phyloP scores from a whole-genome alignment of 2,797 vertebrate genomes.

The Ispidina lecontei region DNA sequence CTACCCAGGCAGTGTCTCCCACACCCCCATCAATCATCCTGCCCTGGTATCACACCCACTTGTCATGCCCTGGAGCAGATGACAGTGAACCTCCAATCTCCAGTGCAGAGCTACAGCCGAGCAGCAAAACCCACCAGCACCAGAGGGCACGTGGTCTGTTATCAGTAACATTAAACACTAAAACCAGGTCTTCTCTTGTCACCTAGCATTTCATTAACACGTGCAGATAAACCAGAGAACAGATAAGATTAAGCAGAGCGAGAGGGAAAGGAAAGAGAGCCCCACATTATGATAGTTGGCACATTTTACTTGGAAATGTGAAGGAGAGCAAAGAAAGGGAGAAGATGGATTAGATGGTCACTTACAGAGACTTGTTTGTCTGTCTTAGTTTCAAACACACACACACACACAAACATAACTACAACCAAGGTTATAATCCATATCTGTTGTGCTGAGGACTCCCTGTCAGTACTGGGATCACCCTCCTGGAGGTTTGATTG shows the following conservation, averaged over 20 bases:
- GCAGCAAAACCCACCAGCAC: not conserved
- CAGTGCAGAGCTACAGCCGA: fast-evolving
- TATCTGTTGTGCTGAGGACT: not conserved
- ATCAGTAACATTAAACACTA: not conserved
- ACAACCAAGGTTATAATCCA: not conserved
- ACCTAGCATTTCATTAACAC: not conserved
- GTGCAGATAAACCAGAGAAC: not conserved
- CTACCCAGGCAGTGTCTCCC: fast-evolving
- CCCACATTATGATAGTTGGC: fast-evolving
- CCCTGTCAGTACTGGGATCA: not conserved
- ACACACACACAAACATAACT: not conserved
- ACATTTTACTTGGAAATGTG: not conserved
- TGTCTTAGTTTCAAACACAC: not conserved
- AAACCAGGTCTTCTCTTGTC: not conserved
- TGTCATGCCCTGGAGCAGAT: fast-evolving
- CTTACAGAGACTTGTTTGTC: not conserved
- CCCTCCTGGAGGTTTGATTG: not conserved
- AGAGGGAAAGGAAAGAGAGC: not conserved
- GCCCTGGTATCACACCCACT: not conserved
- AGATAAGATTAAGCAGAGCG: not conserved
- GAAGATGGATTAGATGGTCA: not conserved
- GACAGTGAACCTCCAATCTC: fast-evolving
- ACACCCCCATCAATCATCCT: fast-evolving
- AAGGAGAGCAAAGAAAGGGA: not conserved
- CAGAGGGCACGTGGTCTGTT: not conserved